Percentiles rank a stretch among this genome's conserved stretches.
Evolutionary conservation across 92 coral and sea anemone species (phyloP).

Genomic region (Parazoanthus darwini): DNA sequence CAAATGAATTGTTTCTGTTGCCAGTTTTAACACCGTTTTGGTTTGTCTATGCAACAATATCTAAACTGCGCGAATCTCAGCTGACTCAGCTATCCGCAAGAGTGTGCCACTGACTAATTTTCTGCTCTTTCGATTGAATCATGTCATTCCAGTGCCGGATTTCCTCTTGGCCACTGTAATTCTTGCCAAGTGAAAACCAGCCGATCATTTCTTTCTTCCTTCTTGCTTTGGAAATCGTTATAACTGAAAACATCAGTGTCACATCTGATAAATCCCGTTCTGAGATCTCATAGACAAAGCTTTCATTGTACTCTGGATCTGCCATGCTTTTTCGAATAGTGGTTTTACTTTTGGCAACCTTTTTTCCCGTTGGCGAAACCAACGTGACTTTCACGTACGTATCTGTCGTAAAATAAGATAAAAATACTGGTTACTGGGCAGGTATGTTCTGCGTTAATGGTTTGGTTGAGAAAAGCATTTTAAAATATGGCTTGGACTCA

Average conservation of each 20-base stretch:
- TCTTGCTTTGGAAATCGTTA: conserved; percentile 89
- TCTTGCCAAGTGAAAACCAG: conserved; percentile 97
- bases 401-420: conserved; percentile 68
- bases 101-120: conserved; percentile 90
- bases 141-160: conserved; percentile 98
- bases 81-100: conserved; percentile 70
- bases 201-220: conserved; percentile 96
- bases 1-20: neutral
- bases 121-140: conserved; percentile 96
- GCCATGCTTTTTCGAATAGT: conserved; percentile 99
- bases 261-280: conserved; percentile 95
- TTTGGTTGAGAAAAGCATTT: neutral
- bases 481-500: neutral
- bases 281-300: conserved; percentile 97
- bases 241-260: conserved; percentile 90
- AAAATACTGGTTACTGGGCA: conserved; percentile 37
- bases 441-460: conserved; percentile 1
- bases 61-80: neutral
- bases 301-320: conserved; percentile 99
- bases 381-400: conserved; percentile 97
- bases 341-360: conserved; percentile 98
- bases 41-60: neutral
- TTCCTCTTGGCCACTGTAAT: conserved; percentile 96
- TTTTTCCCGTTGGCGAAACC: conserved; percentile 93
- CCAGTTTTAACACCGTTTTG: conserved; percentile 12